Base-by-base conservation (phyloP, 2,797 vertebrate genomes). In the Sebastolobus alascanus region DNA sequence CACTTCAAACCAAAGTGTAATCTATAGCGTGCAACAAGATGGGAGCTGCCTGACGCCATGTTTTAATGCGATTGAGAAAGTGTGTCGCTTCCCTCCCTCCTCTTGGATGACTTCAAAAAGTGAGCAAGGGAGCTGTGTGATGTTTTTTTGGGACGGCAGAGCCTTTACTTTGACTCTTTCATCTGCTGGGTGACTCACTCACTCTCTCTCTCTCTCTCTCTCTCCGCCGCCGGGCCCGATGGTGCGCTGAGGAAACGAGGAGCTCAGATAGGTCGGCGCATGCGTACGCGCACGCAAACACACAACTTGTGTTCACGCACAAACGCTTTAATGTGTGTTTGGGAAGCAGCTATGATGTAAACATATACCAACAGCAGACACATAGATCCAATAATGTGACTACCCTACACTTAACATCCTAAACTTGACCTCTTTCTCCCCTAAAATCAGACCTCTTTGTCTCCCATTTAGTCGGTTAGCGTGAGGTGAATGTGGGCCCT, bases 401-500 rank as follows among this genome's bases (percentile, higher is more conserved):
- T 6, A 43, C 29, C 75, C 20, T 6, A 29, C 73, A 72, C 75
- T 35, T 60, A 87, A 80, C 75, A 84, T 43, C 68, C 64, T 60
- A 40, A 90, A 90, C 74, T 84, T 87, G 52, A 71, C 58, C 54
- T 71, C 37, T 64, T 77, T 80, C 63, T 68, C 50, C 11, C 35
- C 52, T 77, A 93, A 96, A 97, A 96, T 97, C 94, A 91, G 94
- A 97, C 96, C 94, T 81, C 80, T 90, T 96, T 97, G 91, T 92
- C 80, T 94, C 81, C 63, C 86, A 75, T 76, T 92, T 71, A 83
- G 78, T 90, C 94, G 95, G 95, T 95, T 94, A 96, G 95, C 96
- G 93, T 94, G 95, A 97, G 96, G 96, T 96, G 96, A 97, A 96
- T 96, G 95, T 90, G 91, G 94, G 95, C 93, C 77, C 92, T 93